phyloP scores from a whole-genome alignment of 2,113 vertebrate species.

The Ptilorrhoa leucosticta region DNA sequence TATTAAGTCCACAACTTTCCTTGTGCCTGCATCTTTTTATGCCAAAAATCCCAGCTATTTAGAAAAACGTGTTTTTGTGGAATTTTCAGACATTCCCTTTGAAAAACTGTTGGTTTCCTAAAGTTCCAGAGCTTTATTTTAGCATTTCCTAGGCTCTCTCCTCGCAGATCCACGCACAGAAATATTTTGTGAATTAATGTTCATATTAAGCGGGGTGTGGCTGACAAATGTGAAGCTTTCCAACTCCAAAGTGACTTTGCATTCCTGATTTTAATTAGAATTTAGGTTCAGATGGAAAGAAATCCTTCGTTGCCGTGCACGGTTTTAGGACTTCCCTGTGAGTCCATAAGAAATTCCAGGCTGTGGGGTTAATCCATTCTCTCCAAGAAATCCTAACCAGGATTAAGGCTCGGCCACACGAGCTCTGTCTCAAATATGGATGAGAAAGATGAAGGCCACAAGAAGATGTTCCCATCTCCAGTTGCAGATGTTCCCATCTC shows the following conservation, averaged over 20 bases:
- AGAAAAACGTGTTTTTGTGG: background rate
- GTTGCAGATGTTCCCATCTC: background rate
- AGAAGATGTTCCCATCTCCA: background rate
- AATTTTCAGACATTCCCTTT: background rate
- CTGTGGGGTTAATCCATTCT: background rate
- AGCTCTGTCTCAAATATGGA: background rate
- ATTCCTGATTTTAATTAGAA: background rate
- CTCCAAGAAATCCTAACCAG: background rate
- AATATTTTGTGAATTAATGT: background rate
- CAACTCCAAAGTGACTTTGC: background rate
- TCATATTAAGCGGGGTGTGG: background rate
- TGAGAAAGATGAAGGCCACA: background rate
- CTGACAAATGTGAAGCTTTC: background rate
- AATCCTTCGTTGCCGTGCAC: accelerated
- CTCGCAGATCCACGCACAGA: background rate
- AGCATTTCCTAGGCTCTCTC: background rate
- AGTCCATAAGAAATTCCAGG: background rate
- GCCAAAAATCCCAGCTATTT: slow-evolving; percentile 32
- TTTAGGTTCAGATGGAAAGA: background rate
- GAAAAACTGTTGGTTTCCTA: background rate
- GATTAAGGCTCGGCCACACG: background rate
- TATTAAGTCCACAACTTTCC: background rate
- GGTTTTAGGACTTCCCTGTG: background rate
- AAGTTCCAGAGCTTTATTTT: background rate
- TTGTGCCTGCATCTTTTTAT: background rate